Evolutionary conservation across 2,797 vertebrate species (phyloP).

Genomic region (Danio choprae): DNA sequence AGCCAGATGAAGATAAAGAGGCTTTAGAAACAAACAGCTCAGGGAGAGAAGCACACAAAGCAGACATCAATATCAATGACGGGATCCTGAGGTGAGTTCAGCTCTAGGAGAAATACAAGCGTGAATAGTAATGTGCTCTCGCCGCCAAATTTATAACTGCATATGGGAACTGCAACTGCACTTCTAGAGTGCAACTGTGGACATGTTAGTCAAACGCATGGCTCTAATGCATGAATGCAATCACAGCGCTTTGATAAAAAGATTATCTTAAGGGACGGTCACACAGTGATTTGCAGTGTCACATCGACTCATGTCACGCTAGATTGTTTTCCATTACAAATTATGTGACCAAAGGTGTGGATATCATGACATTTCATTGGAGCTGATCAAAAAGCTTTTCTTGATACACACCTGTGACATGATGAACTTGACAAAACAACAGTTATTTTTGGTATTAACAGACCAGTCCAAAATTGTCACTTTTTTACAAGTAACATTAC

Average conservation of each 20-base stretch:
- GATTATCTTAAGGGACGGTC: not conserved
- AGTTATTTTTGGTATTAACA: too few relatives aligned
- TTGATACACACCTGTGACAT: not conserved
- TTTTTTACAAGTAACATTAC: too few relatives aligned
- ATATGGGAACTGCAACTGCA: not conserved
- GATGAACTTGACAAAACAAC: too few relatives aligned
- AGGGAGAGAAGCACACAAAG: conserved; percentile 33
- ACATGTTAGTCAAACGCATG: not conserved
- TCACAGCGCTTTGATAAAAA: not conserved
- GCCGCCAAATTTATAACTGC: conserved; percentile 2
- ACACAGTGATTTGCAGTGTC: not conserved
- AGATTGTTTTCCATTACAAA: not conserved
- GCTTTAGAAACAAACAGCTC: conserved; percentile 41
- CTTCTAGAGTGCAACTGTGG: not conserved
- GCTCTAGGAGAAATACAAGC: conserved; percentile 10
- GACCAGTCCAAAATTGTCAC: too few relatives aligned
- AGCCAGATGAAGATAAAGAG: conserved; percentile 55
- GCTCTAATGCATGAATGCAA: not conserved
- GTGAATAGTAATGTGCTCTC: conserved; percentile 20
- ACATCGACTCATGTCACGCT: not conserved
- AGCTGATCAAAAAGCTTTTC: not conserved
- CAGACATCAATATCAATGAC: conserved; percentile 53
- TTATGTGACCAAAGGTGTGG: not conserved
- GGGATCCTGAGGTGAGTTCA: conserved; percentile 34
- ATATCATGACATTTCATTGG: not conserved